phyloP scores from a whole-genome alignment of 2,113 vertebrate genomes.

The Seriola rivoliana region DNA sequence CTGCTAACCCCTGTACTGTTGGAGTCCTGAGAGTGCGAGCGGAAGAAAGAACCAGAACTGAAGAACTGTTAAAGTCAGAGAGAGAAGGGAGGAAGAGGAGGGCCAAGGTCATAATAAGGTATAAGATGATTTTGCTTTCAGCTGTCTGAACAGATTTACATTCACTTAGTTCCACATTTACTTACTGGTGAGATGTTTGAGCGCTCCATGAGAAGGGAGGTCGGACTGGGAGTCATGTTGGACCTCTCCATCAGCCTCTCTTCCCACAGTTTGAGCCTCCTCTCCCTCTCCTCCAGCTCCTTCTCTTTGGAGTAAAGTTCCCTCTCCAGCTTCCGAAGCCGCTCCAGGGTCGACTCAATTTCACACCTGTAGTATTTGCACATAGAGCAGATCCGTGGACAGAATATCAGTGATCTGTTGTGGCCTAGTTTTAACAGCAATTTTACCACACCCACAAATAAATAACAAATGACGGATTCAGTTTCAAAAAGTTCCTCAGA shows the following conservation, averaged over 20 bases:
- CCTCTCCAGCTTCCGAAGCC: constrained; percentile 94
- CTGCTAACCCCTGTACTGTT: constrained; percentile 95
- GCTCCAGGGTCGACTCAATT: constrained; percentile 97
- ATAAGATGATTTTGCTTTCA: neutral
- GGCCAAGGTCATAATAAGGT: neutral
- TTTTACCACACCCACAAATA: neutral
- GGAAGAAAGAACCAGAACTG: constrained; percentile 96
- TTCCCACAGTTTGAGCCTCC: constrained; percentile 94
- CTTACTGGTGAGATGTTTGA: constrained; percentile 86
- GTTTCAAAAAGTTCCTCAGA: neutral
- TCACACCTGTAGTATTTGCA: constrained; percentile 88
- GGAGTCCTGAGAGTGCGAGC: constrained; percentile 98
- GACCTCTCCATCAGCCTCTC: constrained; percentile 95
- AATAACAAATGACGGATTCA: neutral
- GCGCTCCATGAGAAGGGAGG: constrained; percentile 84
- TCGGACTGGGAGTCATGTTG: constrained; percentile 83
- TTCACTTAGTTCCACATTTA: neutral
- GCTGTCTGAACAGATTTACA: neutral
- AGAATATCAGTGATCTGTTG: neutral
- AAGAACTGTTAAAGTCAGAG: constrained; percentile 88
- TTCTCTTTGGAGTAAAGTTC: constrained; percentile 98
- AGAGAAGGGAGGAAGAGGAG: constrained; percentile 51
- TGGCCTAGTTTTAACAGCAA: neutral
- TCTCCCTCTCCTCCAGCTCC: constrained; percentile 94
- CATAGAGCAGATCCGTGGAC: neutral